Conservation (phyloP, 2,797 vertebrate genomes). For the Anas flavirostris region DNA sequence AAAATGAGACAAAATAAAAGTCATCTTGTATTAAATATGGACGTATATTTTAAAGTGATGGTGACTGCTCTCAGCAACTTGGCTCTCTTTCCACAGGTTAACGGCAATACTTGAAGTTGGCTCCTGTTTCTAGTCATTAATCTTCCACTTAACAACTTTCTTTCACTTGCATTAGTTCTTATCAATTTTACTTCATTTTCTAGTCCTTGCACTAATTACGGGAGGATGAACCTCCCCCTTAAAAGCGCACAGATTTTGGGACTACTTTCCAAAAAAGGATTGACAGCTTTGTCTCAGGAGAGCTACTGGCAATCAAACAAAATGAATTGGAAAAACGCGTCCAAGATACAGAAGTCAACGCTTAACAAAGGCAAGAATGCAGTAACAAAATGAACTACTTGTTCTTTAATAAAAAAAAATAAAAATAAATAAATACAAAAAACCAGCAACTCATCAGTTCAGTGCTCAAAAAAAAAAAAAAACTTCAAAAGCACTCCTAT, state of each 20-base stretch:
- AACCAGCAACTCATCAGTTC: neutral
- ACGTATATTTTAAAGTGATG: neutral
- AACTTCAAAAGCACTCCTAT: neutral
- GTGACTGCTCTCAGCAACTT: neutral
- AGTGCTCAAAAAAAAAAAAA: neutral
- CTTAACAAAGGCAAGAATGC: neutral
- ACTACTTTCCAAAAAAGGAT: neutral
- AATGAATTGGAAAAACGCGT: neutral
- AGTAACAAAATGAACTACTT: neutral
- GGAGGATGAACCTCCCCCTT: neutral
- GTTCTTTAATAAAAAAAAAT: neutral
- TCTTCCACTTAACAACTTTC: neutral
- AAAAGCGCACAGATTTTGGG: neutral
- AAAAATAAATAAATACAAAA: neutral
- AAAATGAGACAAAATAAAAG: neutral
- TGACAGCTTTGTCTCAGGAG: neutral
- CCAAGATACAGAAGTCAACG: neutral
- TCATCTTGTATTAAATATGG: neutral
- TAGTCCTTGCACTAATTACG: neutral
- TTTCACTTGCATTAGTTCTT: neutral
- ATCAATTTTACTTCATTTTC: neutral
- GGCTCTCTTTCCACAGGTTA: neutral
- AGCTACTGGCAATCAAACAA: neutral
- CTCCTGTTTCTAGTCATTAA: neutral
- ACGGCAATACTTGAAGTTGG: neutral